Base-by-base conservation (phyloP, 2,888 invertebrate genomes). In the Bhutanitis thaidina region DNA sequence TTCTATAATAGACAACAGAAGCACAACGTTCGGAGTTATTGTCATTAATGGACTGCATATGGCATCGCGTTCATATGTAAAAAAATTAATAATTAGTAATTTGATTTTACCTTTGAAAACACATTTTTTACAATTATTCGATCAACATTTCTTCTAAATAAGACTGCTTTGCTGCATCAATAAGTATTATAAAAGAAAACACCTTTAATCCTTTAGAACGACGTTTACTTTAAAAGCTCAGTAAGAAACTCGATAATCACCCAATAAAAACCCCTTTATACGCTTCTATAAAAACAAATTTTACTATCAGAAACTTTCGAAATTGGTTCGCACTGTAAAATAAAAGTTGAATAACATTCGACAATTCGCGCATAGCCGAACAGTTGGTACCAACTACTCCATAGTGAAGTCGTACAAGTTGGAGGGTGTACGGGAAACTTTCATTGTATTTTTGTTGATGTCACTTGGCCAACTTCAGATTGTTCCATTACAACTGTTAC, bases 371-470 rank as follows among this genome's bases (percentile, higher is more conserved):
- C 38, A 36, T 27, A 32, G 39, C 13, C 35, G 50, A 41, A 46
- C 51, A 52, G 41, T 52, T 52, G 51, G 41, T 45, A 27, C 34
- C 27, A 35, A 51, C 45, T 51, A 51, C 51, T 46, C 37, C 37
- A 46, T 52, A 43, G 43, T 43, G 37, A 36, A 41, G 46, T 45
- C 45, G 27, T 41, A 20, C 25, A 46, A 52, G 32, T 52, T 52
- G 46, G 46, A 52, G 46, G 36, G 51, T 30, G 36, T 40, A 52
- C 41, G 46, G 9, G 46, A 14, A 46, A 52, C 30, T 52, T 52
- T 37, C 46, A 52, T 52, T 52, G 51, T 52, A 46, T 52, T 46
- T 52, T 46, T 52, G 51, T 52, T 46, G 51, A 52, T 52, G 51
- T 52, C 51, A 52, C 51, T 52, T 52, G 32, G 41, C 32, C 32